Evolutionary conservation across 1,140 invertebrate species (phyloP), one percentile per base, ranked within the genome.

Genomic region (Papilio glaucus): DNA sequence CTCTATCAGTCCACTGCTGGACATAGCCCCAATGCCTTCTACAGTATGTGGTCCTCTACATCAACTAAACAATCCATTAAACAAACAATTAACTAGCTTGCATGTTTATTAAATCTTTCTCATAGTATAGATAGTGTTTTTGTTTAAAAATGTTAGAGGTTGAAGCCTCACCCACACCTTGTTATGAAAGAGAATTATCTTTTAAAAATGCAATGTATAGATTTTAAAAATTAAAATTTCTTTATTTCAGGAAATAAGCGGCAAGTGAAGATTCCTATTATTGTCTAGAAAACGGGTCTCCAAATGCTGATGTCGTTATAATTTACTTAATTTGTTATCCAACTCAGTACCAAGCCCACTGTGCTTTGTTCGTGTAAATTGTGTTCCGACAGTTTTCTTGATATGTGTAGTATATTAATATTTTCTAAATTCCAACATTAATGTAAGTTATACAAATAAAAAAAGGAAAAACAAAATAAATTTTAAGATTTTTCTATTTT

Each of bases 221-320:
- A 9, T 29, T 37, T 75, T 41, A 41, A 71, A 63, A 72, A n/a
- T 62, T 53, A 61, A 72, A 4, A 61, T 69, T 62, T 24, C 45
- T 73, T 85, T 83, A 72, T 90, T 90, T 73, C 87, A 92, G 88
- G 80, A 90, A 92, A 89, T 92, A 87, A 88, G 24, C 39, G 26
- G 61, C 71, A 41, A 62, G 72, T 38, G 69, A 72, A 62, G 61
- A 77, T 69, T 75, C 65, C 77, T 67, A 49, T 65, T 77, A 57
- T 74, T 76, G 72, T 77, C 61, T 72, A 75, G 8, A 65, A 73
- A 77, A 78, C 78, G 79, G 80, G 83, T 84, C 78, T 67, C 37
- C 33, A 72, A 63, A 74, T 78, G 74, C 61, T 70, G 61, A 75
- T 77, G 73, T 53, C 67, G 74, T 77, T 76, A 70, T 75, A 76